Evolutionary conservation across 1,140 invertebrate species (phyloP).

Genomic region (Ceratitis capitata): DNA sequence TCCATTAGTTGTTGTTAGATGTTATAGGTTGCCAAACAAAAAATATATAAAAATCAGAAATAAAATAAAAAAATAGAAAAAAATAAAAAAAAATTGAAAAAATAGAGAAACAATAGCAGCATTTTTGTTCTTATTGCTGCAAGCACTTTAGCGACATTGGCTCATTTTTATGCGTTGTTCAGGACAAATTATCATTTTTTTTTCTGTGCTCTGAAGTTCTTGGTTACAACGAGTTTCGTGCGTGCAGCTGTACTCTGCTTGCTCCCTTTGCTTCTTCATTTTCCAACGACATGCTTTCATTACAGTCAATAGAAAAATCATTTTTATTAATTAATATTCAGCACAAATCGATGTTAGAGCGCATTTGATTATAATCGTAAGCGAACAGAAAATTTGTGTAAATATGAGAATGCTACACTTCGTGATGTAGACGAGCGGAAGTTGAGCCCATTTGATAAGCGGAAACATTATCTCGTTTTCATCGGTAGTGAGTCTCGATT

Average conservation of each 20-base stretch:
- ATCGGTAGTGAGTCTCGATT: not conserved
- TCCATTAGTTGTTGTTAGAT: not conserved
- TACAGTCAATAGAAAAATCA: not conserved
- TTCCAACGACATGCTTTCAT: too few species aligned
- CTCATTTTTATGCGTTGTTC: conserved; percentile 6
- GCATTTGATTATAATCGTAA: not conserved
- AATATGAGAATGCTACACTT: not conserved
- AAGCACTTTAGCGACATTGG: not conserved
- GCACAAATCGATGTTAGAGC: not conserved
- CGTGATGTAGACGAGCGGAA: not conserved
- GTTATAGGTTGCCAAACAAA: not conserved
- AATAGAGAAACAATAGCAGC: not conserved
- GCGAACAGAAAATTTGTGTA: not conserved
- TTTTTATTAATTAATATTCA: not conserved
- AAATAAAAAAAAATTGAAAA: not conserved
- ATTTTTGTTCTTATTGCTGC: not conserved
- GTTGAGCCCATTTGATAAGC: not conserved
- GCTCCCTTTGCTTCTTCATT: not conserved
- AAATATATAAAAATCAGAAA: too few species aligned
- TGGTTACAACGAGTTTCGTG: not conserved
- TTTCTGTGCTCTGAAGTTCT: too few species aligned
- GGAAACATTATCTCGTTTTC: not conserved
- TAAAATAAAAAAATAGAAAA: too few species aligned
- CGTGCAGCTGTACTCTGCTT: not conserved
- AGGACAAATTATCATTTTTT: not conserved